phyloP scores from a whole-genome alignment of 2,113 vertebrate genomes.

The Myxocyprinus asiaticus region DNA sequence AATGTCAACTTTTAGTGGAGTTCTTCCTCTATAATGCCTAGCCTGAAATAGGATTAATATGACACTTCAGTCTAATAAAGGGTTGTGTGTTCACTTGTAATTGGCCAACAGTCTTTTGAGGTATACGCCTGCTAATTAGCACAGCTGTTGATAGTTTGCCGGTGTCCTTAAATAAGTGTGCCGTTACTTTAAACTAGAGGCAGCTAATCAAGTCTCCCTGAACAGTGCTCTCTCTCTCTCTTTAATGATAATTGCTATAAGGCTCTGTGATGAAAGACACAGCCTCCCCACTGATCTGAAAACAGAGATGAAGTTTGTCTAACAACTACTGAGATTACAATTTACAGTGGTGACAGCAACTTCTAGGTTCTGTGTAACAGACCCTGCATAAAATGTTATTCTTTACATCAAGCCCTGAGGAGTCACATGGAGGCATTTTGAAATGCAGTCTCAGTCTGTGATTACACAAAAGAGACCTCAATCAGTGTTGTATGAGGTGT shows the following conservation, averaged over 20 bases:
- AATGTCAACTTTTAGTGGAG: no score
- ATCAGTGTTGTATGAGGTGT: slow-evolving; percentile 12
- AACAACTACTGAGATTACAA: not conserved
- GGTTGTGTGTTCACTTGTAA: slow-evolving; percentile 26
- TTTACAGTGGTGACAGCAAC: not conserved
- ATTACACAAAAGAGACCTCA: slow-evolving; percentile 16
- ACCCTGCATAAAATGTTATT: not conserved
- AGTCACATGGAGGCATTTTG: slow-evolving; percentile 7
- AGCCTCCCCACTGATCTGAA: not conserved
- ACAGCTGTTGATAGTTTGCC: slow-evolving; percentile 30
- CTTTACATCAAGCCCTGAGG: not conserved
- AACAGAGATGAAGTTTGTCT: not conserved
- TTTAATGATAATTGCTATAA: slow-evolving; percentile 29
- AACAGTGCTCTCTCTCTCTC: slow-evolving; percentile 12
- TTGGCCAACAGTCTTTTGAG: slow-evolving; percentile 15
- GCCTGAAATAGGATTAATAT: not conserved
- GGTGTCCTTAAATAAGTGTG: slow-evolving; percentile 32
- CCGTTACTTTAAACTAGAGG: slow-evolving; percentile 13
- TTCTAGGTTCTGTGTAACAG: not conserved
- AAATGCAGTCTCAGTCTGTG: not conserved
- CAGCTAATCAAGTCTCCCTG: slow-evolving; percentile 38
- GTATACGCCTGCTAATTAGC: slow-evolving; percentile 45
- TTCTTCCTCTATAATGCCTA: not conserved
- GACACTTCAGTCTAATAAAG: slow-evolving; percentile 16
- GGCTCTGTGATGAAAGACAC: slow-evolving; percentile 21